Evolutionary conservation across 2,888 invertebrate species (phyloP).

Genomic region (Chrysodeixis includens): DNA sequence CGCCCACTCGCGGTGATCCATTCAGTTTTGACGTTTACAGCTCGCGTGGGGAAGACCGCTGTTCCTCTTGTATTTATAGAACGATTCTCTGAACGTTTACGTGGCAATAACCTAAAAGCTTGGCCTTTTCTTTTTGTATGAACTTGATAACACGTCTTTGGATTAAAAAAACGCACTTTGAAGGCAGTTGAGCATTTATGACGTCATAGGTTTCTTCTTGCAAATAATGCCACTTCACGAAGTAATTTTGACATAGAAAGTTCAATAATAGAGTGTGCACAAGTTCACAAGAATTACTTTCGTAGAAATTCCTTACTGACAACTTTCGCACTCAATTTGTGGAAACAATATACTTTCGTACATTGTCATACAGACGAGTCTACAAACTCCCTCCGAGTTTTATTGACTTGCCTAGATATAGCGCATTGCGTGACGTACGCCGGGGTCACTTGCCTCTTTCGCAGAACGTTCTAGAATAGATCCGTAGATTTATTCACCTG

Average conservation of each 20-base stretch:
- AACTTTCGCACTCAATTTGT: no score
- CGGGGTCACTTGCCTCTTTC: slow-evolving; percentile 37
- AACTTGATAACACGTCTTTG: neutral
- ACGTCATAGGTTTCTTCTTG: no score
- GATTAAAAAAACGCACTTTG: no score
- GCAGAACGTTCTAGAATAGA: slow-evolving; percentile 18
- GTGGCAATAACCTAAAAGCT: slow-evolving; percentile 35
- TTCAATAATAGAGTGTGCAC: no score
- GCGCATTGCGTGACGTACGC: slow-evolving; percentile 10
- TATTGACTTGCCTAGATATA: neutral
- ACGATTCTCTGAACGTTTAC: neutral
- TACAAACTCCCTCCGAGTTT: neutral
- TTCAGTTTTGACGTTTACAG: slow-evolving; percentile 30
- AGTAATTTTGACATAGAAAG: no score
- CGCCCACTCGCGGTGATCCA: slow-evolving; percentile 7
- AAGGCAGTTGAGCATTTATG: no score
- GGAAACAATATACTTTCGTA: no score
- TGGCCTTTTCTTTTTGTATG: neutral
- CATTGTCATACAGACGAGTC: no score
- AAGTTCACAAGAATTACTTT: no score
- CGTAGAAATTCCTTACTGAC: no score
- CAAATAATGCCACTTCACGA: no score
- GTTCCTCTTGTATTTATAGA: slow-evolving; percentile 38
- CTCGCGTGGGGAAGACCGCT: slow-evolving; percentile 25
- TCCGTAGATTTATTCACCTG: neutral